These are phyloP conservation scores for Poeciliopsis prolifica DNA, from an alignment of 2,113 vertebrate species.

Conservation along the genomic window DNA sequence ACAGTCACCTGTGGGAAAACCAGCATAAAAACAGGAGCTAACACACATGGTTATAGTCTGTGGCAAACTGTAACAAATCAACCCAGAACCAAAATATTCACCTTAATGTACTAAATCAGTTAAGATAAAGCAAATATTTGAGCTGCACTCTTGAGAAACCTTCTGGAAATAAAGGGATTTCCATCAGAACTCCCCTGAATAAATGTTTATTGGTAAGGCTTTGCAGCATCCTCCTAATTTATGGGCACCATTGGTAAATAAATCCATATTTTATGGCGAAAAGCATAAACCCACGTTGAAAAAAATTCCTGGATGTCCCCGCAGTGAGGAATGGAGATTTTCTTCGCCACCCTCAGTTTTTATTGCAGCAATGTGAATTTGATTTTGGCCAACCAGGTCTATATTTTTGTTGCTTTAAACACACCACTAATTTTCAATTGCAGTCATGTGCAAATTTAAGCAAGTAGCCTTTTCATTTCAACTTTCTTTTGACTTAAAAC, in stretches of 20 bases:
- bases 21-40: constrained; percentile 43
- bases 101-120: not conserved
- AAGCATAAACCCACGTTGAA: not conserved
- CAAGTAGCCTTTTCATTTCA: too few species aligned
- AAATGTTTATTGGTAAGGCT: constrained; percentile 1
- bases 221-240: not conserved
- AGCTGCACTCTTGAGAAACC: not conserved
- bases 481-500: too few species aligned
- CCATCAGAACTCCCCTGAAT: not conserved
- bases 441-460: too few species aligned
- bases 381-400: too few species aligned
- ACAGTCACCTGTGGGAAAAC: constrained; percentile 58
- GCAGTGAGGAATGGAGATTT: not conserved
- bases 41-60: constrained; percentile 44
- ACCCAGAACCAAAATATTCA: constrained; percentile 46
- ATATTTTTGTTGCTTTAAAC: too few species aligned
- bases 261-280: not conserved
- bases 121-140: not conserved
- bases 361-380: too few species aligned
- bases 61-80: constrained; percentile 50
- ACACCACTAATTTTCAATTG: too few species aligned
- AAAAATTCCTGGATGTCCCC: not conserved
- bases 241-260: not conserved
- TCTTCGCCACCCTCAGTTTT: too few species aligned
- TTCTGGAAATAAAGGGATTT: not conserved